Base-by-base conservation (phyloP, 2,888 invertebrate species). In the Eulithis testata region DNA sequence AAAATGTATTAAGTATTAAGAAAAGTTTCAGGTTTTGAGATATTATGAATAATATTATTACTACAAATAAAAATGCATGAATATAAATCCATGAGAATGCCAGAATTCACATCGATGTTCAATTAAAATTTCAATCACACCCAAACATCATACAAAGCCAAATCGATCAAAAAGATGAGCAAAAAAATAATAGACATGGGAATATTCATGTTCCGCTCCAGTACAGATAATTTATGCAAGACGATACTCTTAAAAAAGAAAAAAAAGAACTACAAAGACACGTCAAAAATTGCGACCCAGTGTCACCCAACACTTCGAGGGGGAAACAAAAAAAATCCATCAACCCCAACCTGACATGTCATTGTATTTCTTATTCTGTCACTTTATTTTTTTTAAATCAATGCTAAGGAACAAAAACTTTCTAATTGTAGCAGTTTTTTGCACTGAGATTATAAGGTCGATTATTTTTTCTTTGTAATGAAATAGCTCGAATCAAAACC, bases 401-500 rank as follows among this genome's bases (percentile, higher is more conserved):
- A 81, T 79, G 79, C 73, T 72, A 81, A 84, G 82, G 89, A 89
- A 93, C 90, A 92, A 91, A 91, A 91, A 89, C 82, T 65, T 80
- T 91, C 86, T 93, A 92, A 93, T 93, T 92, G 93, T 93, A 86
- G 89, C 90, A 91, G 90, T 90, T 91, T 89, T 90, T 92, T 91
- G 80, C 79, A 73, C 69, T 69, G 75, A 82, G 89, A 90, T 91
- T 93, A 90, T 86, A 89, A 86, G 89, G 83, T 89, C 89, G 90
- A 89, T 90, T 89, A 91, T 90, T 90, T 91, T 88, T 88, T 80
- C 80, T 79, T 85, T 82, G 77, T 72, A 72, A 70, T 69, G 68
- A 76, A 79, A 80, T 78, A 77, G 77, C 71, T 77, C 79, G 69
- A 76, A 78, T 76, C 76, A 75, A 74, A 77, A 77, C 84, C 81